Base-by-base conservation (phyloP, 2,888 invertebrate genomes). In the Aricia artaxerxes region DNA sequence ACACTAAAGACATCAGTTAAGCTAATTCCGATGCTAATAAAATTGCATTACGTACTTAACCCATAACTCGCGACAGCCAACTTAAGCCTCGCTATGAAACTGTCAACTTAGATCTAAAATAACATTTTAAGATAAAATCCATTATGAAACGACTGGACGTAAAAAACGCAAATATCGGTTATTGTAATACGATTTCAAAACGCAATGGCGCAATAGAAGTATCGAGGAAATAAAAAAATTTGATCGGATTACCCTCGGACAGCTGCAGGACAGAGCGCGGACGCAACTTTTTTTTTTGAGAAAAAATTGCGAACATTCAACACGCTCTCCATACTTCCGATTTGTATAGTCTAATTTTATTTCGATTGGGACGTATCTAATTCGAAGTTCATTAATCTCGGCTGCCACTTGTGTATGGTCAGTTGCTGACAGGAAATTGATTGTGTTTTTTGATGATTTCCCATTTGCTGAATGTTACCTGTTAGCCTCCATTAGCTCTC, bases 381-480 rank as follows among this genome's bases (percentile, higher is more conserved):
- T 94, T 91, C 87, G 87, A 88, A 89, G 90, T 90, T 92, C 94
- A 94, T 94, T 93, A 94, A 94, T 94, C 94, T 93, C 89, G 81
- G 85, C 85, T 87, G 84, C 89, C 90, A 92, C 92, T 92, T 93
- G 91, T 91, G 88, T 87, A 90, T 93, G 94, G 94, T 94, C 94
- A 94, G 93, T 93, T 89, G 91, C 88, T 91, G 92, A 92, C 94
- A 94, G 93, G 93, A 94, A 92, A 94, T 92, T 91, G 91, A 92
- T 31, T 69, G 49, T 64, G 31, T 40, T 69, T 69, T 44, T 78
- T 31, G 49, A 44, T 24, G 64, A 40, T 78, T 49, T 44, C 64
- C n/a, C 5, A 61, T 60, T 24, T 16, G 31, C 64, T 9, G 24
- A 44, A 77, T 73, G 61, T 73, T 78, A 81, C 69, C 73, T 73